Percentiles rank a stretch among this genome's conserved stretches.
Evolutionary conservation across 1,140 invertebrate genomes (phyloP).

Genomic region (Achatina immaculata): DNA sequence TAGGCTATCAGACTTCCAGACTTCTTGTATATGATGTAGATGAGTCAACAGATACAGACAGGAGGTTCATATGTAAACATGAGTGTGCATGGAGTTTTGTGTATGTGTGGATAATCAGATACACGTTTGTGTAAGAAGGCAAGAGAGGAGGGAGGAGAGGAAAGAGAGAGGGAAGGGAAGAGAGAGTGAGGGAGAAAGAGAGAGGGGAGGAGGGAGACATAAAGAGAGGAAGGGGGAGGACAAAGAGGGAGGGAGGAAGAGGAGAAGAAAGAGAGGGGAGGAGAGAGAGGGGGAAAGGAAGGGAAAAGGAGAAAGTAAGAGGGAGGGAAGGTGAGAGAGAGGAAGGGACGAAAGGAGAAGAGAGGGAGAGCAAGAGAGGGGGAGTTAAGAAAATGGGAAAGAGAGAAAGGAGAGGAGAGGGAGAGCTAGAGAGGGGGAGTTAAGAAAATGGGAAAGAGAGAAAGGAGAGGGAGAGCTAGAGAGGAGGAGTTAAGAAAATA

Average conservation of each 20-base stretch:
- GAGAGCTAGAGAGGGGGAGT: no score
- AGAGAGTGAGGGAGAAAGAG: constrained; percentile 6
- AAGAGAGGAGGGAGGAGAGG: not conserved
- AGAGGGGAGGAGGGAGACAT: no score
- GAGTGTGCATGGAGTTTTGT: not conserved
- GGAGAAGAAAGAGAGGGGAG: not conserved
- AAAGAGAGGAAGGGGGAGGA: not conserved
- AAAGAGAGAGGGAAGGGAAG: constrained; percentile 3
- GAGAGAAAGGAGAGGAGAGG: no score
- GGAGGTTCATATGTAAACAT: not conserved
- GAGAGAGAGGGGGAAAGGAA: not conserved
- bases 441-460: no score
- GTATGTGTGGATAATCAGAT: not conserved
- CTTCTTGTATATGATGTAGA: no score
- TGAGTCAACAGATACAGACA: not conserved
- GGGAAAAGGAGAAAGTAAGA: not conserved
- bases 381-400: no score
- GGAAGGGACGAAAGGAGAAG: no score
- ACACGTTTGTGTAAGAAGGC: not conserved
- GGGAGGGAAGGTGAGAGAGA: no score
- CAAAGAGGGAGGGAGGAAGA: constrained; percentile 10
- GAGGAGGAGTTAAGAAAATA: no score
- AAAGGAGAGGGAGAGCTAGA: no score
- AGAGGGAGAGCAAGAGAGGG: no score
- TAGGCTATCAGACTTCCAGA: no score